Percentiles rank a stretch among this genome's conserved stretches.
Evolutionary conservation across 2,113 vertebrate genomes (phyloP).

Genomic region (Scomber scombrus): DNA sequence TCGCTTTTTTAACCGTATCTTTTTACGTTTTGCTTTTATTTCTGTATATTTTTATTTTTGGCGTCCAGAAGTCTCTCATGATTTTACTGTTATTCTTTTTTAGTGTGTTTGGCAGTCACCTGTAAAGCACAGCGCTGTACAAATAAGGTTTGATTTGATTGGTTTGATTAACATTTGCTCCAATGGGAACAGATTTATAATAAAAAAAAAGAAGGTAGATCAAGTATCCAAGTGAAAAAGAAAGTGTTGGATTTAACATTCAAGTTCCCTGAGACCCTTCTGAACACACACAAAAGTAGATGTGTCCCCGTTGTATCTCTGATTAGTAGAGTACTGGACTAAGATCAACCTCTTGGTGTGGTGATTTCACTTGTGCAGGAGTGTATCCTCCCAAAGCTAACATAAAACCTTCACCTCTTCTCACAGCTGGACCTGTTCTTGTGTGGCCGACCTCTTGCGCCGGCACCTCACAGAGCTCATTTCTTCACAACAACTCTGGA

Average conservation of each 20-base stretch:
- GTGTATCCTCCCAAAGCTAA: conserved; percentile 62
- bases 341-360: conserved; percentile 18
- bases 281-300: conserved; percentile 1
- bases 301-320: background rate
- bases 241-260: too few relatives aligned
- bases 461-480: conserved; percentile 77
- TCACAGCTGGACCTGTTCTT: conserved; percentile 68
- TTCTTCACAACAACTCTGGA: conserved; percentile 75
- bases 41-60: too few relatives aligned
- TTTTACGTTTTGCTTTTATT: too few relatives aligned
- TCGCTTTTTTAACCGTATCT: too few relatives aligned
- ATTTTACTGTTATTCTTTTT: too few relatives aligned
- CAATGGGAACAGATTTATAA: background rate
- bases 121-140: too few relatives aligned
- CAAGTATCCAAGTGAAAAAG: background rate
- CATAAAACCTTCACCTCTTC: conserved; percentile 65
- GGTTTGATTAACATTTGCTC: too few relatives aligned
- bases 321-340: background rate
- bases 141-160: too few relatives aligned
- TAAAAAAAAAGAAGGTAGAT: background rate
- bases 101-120: too few relatives aligned
- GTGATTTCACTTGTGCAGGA: conserved; percentile 46
- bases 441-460: conserved; percentile 77
- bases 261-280: too few relatives aligned
- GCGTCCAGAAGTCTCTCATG: too few relatives aligned